Percentiles rank a stretch among this genome's conserved stretches.
phyloP scores from a whole-genome alignment of 2,797 vertebrate species.

The Periophthalmus magnuspinnatus region DNA sequence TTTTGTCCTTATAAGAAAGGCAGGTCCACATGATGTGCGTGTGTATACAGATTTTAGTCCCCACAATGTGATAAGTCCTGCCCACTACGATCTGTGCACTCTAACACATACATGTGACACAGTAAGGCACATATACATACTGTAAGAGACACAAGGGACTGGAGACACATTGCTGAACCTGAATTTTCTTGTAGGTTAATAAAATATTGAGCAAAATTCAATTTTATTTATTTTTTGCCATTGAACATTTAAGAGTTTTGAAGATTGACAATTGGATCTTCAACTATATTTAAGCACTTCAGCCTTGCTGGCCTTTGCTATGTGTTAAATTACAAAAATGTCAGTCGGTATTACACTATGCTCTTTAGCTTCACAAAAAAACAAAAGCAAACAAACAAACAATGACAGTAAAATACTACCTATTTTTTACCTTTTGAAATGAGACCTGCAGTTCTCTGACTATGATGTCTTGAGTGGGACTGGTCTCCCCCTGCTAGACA shows the following conservation, averaged over 20 bases:
- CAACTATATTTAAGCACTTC: no score
- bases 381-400: not conserved
- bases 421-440: slow-evolving; percentile 39
- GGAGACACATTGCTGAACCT: not conserved
- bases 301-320: not conserved
- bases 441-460: slow-evolving; percentile 38
- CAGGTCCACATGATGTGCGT: no score
- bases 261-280: not conserved
- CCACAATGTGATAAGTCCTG: no score
- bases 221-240: not conserved
- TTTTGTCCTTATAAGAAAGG: no score
- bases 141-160: not conserved
- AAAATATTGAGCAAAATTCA: not conserved
- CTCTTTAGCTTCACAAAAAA: not conserved
- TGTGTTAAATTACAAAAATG: not conserved
- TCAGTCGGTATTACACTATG: not conserved
- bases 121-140: not conserved
- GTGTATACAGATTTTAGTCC: no score
- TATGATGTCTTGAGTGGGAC: slow-evolving; percentile 29
- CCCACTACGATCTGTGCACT: not conserved
- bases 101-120: not conserved
- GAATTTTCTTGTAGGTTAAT: not conserved
- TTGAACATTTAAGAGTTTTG: no score
- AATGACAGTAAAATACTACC: not conserved
- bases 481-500: slow-evolving; percentile 49